Evolutionary conservation across 2,797 vertebrate species (phyloP), one percentile per base, ranked within the genome.

Genomic region (Phataginus tricuspis): DNA sequence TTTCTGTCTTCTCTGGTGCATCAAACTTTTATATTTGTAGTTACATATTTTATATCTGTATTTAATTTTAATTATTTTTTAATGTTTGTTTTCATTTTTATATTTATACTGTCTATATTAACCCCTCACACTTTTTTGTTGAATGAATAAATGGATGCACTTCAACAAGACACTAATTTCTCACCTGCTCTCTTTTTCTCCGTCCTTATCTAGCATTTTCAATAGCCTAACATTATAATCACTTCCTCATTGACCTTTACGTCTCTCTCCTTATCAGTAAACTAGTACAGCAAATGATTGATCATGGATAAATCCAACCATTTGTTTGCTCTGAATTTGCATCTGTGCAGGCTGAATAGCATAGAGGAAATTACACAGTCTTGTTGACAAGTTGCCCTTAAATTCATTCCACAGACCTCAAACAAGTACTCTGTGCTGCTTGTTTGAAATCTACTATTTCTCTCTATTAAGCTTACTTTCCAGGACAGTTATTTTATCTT

Each of bases 361-460:
- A 37, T 74, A 64, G 34, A 95, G 23, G 37, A 96, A 91, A 87
- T 94, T n/a, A 74, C 21, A 87, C 31, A 90, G 71, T 64, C 64
- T 78, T 85, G 25, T 25, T 72, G 49, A 87, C 21, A 75, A 5
- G 21, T 34, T 91, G 25, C 14, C 49, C 64, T 94, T 91, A 90
- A 89, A 93, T 91, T 95, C 64, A 84, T 74, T 10, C 71, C 75
- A 97, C 64, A 93, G 87, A 96, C 45, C 27, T 93, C 39, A 93
- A 89, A 68, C 37, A 90, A n/a, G 57, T 83, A 94, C 68, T 92
- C 89, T 96, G 92, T 82, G 39, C 18, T 93, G 21, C 37, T 61
- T 91, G 13, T 97, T 68, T 91, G 63, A 96, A 96, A 94, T 57
- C 29, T 68, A 69, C 39, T 57, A 53, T 45, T 69, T 90, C 91